phyloP scores from a whole-genome alignment of 2,888 invertebrate genomes.

The Caenorhabditis zanzibari region DNA sequence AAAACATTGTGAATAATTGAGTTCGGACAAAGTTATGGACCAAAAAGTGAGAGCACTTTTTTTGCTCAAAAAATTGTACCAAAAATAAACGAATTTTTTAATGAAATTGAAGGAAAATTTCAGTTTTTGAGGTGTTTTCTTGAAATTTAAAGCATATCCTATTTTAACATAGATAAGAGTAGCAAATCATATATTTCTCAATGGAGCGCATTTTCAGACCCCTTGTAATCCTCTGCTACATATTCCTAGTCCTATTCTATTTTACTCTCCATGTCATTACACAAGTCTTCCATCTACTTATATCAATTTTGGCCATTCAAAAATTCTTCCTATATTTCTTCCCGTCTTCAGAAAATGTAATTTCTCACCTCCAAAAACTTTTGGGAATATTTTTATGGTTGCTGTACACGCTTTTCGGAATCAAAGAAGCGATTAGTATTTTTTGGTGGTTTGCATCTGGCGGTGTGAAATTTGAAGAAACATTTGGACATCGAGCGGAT shows the following conservation, averaged over 20 bases:
- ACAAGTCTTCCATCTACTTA: conserved; percentile 10
- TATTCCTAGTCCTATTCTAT: background rate
- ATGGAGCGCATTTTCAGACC: background rate
- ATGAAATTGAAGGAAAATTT: too few species aligned
- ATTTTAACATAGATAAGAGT: too few species aligned
- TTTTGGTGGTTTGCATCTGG: background rate
- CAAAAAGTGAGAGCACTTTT: too few species aligned
- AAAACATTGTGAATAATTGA: too few species aligned
- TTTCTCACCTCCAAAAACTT: background rate
- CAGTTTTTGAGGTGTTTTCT: too few species aligned
- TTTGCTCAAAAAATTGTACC: too few species aligned
- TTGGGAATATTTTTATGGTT: conserved; percentile 3
- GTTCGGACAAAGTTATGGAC: too few species aligned
- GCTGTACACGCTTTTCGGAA: background rate
- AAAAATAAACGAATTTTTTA: too few species aligned
- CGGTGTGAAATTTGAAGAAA: background rate
- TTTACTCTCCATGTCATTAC: background rate
- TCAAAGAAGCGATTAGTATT: background rate
- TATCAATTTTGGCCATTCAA: conserved; percentile 6
- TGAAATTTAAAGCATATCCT: too few species aligned
- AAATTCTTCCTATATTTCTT: conserved; percentile 14
- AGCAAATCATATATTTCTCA: too few species aligned
- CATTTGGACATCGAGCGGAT: background rate
- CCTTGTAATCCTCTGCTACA: background rate
- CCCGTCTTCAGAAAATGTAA: background rate